These are phyloP conservation scores for Microchrysa polita DNA, from an alignment of 2,888 invertebrate genomes.

Conservation along the genomic window DNA sequence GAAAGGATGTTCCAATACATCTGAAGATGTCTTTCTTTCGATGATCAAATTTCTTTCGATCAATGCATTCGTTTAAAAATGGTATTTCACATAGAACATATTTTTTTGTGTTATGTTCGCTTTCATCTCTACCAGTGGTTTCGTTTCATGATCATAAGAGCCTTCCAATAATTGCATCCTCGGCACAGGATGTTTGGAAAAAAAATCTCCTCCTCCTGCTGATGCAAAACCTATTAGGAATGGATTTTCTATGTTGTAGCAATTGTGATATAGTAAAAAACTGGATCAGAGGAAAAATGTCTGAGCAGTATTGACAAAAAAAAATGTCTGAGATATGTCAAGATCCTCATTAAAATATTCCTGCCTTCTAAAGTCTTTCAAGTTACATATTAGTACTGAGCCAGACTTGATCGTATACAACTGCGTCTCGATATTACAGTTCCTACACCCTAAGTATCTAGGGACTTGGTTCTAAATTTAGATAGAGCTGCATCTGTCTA, in stretches of 20 bases:
- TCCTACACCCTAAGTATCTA: too few relatives aligned
- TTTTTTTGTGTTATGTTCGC: too few relatives aligned
- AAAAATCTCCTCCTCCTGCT: conserved; percentile 5
- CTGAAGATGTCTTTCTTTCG: conserved; percentile 1
- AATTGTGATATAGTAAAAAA: background rate
- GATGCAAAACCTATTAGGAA: background rate
- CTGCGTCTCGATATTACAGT: background rate
- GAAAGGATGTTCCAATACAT: conserved; percentile 6
- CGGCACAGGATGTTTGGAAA: conserved; percentile 35
- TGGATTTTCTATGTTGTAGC: background rate
- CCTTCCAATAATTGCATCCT: background rate
- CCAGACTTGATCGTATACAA: background rate
- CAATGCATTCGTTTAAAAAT: background rate
- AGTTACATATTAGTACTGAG: background rate
- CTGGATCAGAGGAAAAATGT: conserved; percentile 21
- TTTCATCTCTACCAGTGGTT: conserved; percentile 29
- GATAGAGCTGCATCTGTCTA: conserved; percentile 36
- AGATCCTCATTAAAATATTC: conserved; percentile 28
- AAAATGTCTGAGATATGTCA: background rate
- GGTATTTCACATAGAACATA: background rate
- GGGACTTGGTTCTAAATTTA: conserved; percentile 24
- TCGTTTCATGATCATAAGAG: conserved; percentile 35
- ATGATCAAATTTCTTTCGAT: conserved; percentile 36
- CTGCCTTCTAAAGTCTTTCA: conserved; percentile 27
- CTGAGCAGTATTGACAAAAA: background rate